A percentile compares a stretch with the other conserved stretches of the same genome.
These are phyloP conservation scores for Smittia sp. DNA, from an alignment of 2,888 invertebrate genomes.

Conservation along the genomic window DNA sequence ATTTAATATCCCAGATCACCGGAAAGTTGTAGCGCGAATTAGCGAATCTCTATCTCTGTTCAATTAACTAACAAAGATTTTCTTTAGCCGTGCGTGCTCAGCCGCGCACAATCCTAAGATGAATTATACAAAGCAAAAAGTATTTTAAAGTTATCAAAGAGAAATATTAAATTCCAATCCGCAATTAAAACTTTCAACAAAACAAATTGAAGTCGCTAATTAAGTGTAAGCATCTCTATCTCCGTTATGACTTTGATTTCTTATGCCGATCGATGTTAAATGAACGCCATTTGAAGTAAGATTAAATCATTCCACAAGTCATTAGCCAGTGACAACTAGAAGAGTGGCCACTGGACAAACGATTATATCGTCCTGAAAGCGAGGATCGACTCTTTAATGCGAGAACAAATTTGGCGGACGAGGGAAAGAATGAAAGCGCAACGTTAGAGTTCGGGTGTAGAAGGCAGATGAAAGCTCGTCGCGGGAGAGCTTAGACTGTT, in stretches of 20 bases:
- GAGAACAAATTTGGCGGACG: slow-evolving; percentile 1
- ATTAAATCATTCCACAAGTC: slow-evolving; percentile 4
- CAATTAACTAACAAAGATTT: no score
- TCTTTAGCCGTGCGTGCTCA: no score
- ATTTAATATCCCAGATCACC: background rate
- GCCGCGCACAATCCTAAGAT: no score
- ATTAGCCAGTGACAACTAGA: background rate
- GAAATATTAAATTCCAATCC: background rate
- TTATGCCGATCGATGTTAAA: slow-evolving; percentile 21
- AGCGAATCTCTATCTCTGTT: no score
- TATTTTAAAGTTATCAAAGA: background rate
- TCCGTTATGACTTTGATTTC: slow-evolving; percentile 5
- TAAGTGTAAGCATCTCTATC: slow-evolving; percentile 11
- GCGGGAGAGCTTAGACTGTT: background rate
- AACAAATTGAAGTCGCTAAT: background rate
- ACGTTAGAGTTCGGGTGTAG: background rate
- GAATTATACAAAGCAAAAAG: background rate
- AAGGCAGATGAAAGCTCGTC: background rate
- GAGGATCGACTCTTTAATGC: background rate
- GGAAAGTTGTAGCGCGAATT: background rate
- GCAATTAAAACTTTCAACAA: background rate
- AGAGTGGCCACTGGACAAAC: background rate
- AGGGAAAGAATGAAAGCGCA: background rate
- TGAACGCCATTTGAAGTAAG: slow-evolving; percentile 4
- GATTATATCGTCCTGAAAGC: background rate